Conservation (phyloP, 2,888 invertebrate genomes). For the Cephus spinipes region DNA sequence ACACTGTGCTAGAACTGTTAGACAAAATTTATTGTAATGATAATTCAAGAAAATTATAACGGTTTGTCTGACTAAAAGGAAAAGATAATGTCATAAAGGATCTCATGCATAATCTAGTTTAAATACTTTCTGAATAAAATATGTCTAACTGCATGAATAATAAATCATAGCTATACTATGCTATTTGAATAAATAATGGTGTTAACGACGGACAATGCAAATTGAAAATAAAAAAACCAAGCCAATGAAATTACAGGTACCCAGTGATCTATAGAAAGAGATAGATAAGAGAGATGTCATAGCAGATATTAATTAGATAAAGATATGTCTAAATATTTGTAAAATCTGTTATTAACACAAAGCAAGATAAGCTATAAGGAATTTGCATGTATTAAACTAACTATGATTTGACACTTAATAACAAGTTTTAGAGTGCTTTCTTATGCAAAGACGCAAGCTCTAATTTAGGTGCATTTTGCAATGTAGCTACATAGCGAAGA, state of each 20-base stretch:
- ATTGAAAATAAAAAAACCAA: background rate
- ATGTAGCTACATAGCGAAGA: conserved; percentile 56
- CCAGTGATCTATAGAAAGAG: background rate
- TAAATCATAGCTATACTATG: background rate
- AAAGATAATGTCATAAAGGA: background rate
- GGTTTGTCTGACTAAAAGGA: background rate
- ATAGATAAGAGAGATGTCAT: background rate
- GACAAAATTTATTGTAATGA: background rate
- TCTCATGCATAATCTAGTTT: background rate
- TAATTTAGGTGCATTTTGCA: conserved; percentile 58
- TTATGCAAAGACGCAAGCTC: conserved; percentile 47
- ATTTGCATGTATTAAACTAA: background rate
- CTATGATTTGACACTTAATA: background rate
- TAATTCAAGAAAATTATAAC: background rate
- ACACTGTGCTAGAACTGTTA: background rate
- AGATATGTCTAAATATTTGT: background rate
- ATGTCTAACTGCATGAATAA: background rate
- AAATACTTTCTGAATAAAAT: background rate
- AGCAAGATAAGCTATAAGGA: background rate
- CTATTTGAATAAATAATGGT: background rate
- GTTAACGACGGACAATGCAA: background rate
- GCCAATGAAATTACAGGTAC: background rate
- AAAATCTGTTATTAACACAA: background rate
- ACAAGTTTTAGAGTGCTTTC: background rate
- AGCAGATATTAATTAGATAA: background rate